Base-by-base conservation (phyloP, 2,888 invertebrate genomes). In the Sesia bembeciformis region DNA sequence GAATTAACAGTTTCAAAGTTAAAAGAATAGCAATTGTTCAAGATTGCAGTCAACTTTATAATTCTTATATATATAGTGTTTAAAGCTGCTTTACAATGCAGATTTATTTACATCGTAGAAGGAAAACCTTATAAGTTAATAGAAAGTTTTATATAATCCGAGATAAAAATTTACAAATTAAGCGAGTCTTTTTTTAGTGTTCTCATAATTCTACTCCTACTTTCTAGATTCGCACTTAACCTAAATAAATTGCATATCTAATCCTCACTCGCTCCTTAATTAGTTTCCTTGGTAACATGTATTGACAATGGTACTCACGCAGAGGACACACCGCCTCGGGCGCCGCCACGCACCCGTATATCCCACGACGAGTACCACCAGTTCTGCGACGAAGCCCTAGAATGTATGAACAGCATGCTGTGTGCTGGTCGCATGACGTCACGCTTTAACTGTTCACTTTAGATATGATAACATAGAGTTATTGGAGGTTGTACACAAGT, bases 311-410 rank as follows among this genome's bases (percentile, higher is more conserved):
- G 23, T 59, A 58, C 55, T 56, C 58, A 62, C 65, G 62, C 77
- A 68, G 80, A 78, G 60, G 81, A 74, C 55, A 61, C 67, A 55
- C 82, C 87, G 57, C 85, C 85, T 39, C 78, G 90, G 38, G 89
- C 89, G 57, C 90, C 90, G 62, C 90, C 89, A 51, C 85, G 90
- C 68, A 78, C 90, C 52, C 83, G 81, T 71, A 91, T 93, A 75
- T 92, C 94, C 55, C 92, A 93, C 81, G 93, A 94, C 84, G 95
- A 95, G 84, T 94, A 94, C 84, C 94, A 94, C 79, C 93, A 93
- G 83, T 93, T 94, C 88, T 94, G 93, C 89, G 94, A 94, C 87
- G 92, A 93, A 75, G 93, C 94, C 75, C 91, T 95, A 67, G 95
- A 96, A 92, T 94, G 94, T 94, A 93, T 80, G 91, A 6, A 38